These are phyloP conservation scores for Pandemis cinnamomeana DNA, from an alignment of 2,888 invertebrate species.

Conservation along the genomic window DNA sequence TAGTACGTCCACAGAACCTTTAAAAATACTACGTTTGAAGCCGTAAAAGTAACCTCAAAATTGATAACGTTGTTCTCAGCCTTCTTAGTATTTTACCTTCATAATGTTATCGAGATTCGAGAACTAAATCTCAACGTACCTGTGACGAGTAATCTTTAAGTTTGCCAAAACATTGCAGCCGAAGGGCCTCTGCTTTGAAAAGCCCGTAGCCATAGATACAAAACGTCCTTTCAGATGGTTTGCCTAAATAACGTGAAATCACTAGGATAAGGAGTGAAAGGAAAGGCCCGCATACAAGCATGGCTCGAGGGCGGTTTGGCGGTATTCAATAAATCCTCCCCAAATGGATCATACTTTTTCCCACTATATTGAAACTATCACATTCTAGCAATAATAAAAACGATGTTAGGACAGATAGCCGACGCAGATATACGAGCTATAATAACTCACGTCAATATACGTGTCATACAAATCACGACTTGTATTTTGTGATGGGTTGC, in stretches of 20 bases:
- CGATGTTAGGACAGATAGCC: slow-evolving; percentile 56
- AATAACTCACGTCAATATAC: slow-evolving; percentile 72
- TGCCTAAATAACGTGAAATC: slow-evolving; percentile 32
- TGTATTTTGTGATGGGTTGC: slow-evolving; percentile 51
- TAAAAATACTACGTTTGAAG: neutral
- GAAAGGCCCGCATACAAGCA: slow-evolving; percentile 39
- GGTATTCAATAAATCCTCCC: slow-evolving; percentile 66
- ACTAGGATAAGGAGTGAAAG: slow-evolving; percentile 41
- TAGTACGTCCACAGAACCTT: neutral
- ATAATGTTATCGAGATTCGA: neutral
- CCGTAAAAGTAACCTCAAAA: neutral
- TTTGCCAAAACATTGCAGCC: slow-evolving; percentile 11
- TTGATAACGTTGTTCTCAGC: neutral
- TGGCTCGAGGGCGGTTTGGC: slow-evolving; percentile 46
- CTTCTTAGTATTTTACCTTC: neutral
- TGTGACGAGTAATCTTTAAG: slow-evolving; percentile 13
- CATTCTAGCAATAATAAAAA: slow-evolving; percentile 69
- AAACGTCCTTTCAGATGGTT: slow-evolving; percentile 27
- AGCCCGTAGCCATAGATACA: slow-evolving; percentile 16
- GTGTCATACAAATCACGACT: slow-evolving; percentile 73
- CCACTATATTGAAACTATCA: slow-evolving; percentile 59
- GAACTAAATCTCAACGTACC: neutral
- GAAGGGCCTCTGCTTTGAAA: slow-evolving; percentile 16
- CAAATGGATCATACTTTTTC: slow-evolving; percentile 66
- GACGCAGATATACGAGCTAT: slow-evolving; percentile 60